These are phyloP conservation scores for Nyctibius grandis DNA, from an alignment of 2,797 vertebrate genomes.

Conservation along the genomic window DNA sequence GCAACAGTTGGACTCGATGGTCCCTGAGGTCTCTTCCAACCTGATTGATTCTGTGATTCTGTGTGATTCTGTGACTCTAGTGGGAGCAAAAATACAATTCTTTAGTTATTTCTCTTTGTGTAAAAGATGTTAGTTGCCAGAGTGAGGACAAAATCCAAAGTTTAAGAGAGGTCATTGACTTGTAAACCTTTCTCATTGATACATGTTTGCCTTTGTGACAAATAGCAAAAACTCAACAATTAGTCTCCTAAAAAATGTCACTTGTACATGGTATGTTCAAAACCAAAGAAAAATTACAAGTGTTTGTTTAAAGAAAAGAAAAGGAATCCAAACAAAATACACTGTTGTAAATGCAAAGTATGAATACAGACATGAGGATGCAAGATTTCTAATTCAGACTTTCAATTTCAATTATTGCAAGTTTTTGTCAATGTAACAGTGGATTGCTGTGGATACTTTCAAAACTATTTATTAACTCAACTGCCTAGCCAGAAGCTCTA, in stretches of 20 bases:
- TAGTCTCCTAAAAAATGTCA: neutral
- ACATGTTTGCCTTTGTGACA: neutral
- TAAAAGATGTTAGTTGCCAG: neutral
- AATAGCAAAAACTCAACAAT: neutral
- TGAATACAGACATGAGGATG: neutral
- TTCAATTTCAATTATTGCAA: neutral
- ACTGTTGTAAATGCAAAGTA: neutral
- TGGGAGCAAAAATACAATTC: neutral
- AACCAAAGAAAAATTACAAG: neutral
- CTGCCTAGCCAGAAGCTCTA: neutral
- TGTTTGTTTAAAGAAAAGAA: neutral
- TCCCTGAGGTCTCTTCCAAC: too few relatives aligned
- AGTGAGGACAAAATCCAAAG: neutral
- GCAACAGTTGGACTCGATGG: too few relatives aligned
- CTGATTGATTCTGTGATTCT: too few relatives aligned
- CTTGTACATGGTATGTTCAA: neutral
- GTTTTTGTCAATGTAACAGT: neutral
- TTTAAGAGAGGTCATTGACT: neutral
- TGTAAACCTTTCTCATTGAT: neutral
- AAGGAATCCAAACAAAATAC: neutral
- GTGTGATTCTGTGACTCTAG: too few relatives aligned
- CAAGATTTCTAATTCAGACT: neutral
- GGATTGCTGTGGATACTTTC: too few relatives aligned
- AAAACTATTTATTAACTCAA: neutral
- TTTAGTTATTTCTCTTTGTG: neutral